These are phyloP conservation scores for Balearica regulorum DNA, from an alignment of 2,797 vertebrate genomes.

Conservation along the genomic window DNA sequence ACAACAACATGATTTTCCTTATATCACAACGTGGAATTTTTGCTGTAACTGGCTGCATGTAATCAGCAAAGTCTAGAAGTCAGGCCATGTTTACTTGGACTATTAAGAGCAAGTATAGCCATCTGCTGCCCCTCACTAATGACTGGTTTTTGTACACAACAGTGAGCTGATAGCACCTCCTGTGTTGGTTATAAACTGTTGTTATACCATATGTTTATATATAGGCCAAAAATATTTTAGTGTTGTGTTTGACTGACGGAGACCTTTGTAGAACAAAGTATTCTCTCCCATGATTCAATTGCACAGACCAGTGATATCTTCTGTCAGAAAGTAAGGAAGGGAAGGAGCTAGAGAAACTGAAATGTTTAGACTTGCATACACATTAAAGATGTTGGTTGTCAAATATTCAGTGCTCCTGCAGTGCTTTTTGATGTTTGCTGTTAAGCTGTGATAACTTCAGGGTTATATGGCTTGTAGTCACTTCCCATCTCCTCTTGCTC, in stretches of 20 bases:
- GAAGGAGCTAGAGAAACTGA: not conserved
- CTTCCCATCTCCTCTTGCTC: not conserved
- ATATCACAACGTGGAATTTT: not conserved
- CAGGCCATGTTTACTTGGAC: not conserved
- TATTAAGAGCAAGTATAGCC: not conserved
- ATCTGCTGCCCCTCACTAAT: not conserved
- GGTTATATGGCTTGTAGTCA: not conserved
- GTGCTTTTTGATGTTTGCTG: not conserved
- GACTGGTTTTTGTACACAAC: not conserved
- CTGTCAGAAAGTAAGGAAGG: not conserved
- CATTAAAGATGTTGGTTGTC: not conserved
- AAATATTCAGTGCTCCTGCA: not conserved
- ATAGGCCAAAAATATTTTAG: not conserved
- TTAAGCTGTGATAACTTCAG: not conserved
- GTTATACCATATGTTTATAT: not conserved
- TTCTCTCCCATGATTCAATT: not conserved
- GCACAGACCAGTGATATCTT: not conserved
- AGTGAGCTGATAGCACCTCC: not conserved
- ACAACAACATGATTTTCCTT: not conserved
- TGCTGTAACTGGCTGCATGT: not conserved
- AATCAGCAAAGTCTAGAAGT: not conserved
- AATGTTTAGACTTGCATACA: not conserved
- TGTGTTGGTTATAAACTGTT: not conserved
- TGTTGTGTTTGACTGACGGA: not conserved
- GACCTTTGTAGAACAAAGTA: not conserved